phyloP scores from a whole-genome alignment of 2,113 vertebrate genomes.

The Sylvietta virens region DNA sequence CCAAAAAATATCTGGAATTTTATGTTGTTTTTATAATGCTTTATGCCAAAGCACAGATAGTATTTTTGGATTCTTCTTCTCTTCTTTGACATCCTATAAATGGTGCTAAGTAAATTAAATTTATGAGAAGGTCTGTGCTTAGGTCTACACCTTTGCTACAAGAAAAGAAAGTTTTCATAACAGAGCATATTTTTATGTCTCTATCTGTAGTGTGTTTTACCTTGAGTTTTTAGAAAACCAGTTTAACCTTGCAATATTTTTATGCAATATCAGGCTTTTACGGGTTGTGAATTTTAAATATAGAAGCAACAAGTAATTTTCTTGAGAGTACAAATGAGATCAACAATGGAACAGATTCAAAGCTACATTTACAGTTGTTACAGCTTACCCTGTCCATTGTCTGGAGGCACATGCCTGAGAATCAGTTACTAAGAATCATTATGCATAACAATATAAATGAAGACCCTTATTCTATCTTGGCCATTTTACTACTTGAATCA shows the following conservation, averaged over 20 bases:
- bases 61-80: background rate
- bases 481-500: background rate
- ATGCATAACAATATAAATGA: background rate
- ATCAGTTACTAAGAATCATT: background rate
- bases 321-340: background rate
- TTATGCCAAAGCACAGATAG: background rate
- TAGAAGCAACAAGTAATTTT: background rate
- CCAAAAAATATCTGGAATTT: conserved; percentile 7
- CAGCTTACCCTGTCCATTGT: background rate
- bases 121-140: background rate
- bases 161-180: background rate
- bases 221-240: background rate
- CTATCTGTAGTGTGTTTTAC: background rate
- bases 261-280: background rate
- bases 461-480: background rate
- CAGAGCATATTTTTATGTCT: background rate
- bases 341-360: background rate
- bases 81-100: background rate
- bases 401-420: background rate
- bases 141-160: background rate
- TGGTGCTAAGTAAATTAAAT: background rate
- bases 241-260: background rate
- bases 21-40: background rate
- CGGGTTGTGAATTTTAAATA: background rate
- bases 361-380: background rate